Conservation (phyloP, 1,140 invertebrate species). For the Pseudomyrmex gracilis region DNA sequence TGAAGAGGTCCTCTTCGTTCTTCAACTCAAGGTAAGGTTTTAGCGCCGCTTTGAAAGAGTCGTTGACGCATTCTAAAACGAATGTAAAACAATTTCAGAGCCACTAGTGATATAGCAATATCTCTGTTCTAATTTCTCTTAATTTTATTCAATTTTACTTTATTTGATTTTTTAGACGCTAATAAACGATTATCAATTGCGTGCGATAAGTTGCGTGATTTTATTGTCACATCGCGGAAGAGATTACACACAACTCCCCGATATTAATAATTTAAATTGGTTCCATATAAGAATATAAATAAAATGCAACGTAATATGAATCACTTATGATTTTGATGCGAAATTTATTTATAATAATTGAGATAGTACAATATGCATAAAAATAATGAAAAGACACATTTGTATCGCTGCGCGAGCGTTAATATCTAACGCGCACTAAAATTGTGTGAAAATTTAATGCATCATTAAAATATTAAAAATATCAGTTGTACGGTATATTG, state of each 20-base stretch:
- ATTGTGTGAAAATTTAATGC: neutral
- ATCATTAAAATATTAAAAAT: neutral
- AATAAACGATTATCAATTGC: no score
- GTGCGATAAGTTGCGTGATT: neutral
- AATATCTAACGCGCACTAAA: neutral
- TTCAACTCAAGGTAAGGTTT: slow-evolving; percentile 82
- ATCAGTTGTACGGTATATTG: neutral
- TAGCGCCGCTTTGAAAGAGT: slow-evolving; percentile 32
- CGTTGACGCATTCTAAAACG: slow-evolving; percentile 11
- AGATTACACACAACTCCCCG: neutral
- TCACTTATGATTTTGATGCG: neutral
- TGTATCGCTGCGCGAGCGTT: neutral
- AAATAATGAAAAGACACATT: neutral
- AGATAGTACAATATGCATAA: neutral
- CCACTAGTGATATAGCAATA: slow-evolving; percentile 1
- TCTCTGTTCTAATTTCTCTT: neutral
- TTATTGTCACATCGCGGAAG: neutral
- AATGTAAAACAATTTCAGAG: slow-evolving; percentile 21
- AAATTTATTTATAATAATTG: slow-evolving; percentile 5
- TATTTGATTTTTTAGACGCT: no score
- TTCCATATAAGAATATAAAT: neutral
- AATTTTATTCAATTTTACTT: neutral
- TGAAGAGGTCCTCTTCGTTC: slow-evolving; percentile 82
- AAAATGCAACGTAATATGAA: neutral
- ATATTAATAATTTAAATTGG: no score